A percentile compares a stretch with the other conserved stretches of the same genome.
Evolutionary conservation across 1,140 invertebrate genomes (phyloP).

Genomic region (Neodiprion lecontei): DNA sequence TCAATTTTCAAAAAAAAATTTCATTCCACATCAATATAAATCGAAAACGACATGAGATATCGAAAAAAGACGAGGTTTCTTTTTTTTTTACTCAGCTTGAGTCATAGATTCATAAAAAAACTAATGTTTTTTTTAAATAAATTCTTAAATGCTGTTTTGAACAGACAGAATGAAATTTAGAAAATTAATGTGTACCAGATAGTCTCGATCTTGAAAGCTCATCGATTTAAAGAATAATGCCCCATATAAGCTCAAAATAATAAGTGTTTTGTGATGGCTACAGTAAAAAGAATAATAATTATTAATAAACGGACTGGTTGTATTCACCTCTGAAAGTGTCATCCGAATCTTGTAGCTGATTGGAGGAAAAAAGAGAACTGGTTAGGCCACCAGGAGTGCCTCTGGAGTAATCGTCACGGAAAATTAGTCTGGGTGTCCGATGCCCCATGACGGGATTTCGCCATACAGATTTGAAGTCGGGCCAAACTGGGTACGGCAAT

Average conservation of each 20-base stretch:
- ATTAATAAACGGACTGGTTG: no score
- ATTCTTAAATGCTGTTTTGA: neutral
- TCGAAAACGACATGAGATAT: slow-evolving; percentile 1
- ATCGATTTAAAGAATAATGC: no score
- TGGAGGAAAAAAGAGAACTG: slow-evolving; percentile 52
- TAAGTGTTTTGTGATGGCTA: no score
- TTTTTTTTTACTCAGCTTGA: neutral
- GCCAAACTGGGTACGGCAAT: slow-evolving; percentile 3
- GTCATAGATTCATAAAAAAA: slow-evolving; percentile 3
- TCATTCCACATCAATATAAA: neutral
- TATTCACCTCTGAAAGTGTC: slow-evolving; percentile 56
- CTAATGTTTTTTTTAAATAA: neutral
- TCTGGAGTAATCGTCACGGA: slow-evolving; percentile 58
- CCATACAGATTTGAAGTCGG: neutral
- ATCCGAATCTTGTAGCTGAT: slow-evolving; percentile 54
- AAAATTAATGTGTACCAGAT: neutral
- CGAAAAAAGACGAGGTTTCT: slow-evolving; percentile 10
- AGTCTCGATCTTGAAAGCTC: neutral
- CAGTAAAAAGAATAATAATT: no score
- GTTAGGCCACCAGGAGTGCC: slow-evolving; percentile 37
- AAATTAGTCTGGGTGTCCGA: slow-evolving; percentile 61
- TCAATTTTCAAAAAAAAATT: neutral
- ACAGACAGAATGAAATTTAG: neutral
- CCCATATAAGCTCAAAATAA: no score
- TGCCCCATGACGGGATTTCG: slow-evolving; percentile 58